Percentiles rank a stretch among this genome's conserved stretches.
Evolutionary conservation across 2,888 invertebrate species (phyloP).

Genomic region (Drosophila putrida): DNA sequence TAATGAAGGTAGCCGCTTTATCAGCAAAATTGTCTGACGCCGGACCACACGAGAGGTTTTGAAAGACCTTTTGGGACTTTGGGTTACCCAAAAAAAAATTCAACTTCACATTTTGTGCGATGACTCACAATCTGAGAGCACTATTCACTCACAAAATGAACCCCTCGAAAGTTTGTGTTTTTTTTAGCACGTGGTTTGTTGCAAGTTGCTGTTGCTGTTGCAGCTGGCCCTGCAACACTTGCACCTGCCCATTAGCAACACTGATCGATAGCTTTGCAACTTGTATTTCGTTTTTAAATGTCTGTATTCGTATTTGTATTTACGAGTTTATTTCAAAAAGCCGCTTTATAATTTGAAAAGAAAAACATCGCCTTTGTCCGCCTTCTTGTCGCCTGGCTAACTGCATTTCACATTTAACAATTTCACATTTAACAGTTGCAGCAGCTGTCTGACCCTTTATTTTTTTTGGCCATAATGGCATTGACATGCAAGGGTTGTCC

Average conservation of each 20-base stretch:
- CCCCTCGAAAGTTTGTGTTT: slow-evolving; percentile 21
- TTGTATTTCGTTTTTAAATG: neutral
- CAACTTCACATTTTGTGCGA: slow-evolving; percentile 26
- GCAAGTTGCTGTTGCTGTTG: slow-evolving; percentile 38
- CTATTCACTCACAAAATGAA: neutral
- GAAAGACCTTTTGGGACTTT: neutral
- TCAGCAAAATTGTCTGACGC: slow-evolving; percentile 41
- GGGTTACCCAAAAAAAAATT: slow-evolving; percentile 17
- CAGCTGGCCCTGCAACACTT: slow-evolving; percentile 36
- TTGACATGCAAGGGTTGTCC: slow-evolving; percentile 49
- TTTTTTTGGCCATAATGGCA: neutral
- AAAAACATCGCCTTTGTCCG: slow-evolving; percentile 38
- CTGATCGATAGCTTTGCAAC: slow-evolving; percentile 64
- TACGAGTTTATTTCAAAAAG: slow-evolving; percentile 45
- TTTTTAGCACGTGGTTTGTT: slow-evolving; percentile 56
- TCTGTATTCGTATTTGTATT: slow-evolving; percentile 18
- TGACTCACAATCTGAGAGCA: slow-evolving; percentile 50
- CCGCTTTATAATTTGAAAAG: slow-evolving; percentile 74
- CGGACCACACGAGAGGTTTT: slow-evolving; percentile 63
- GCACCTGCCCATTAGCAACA: slow-evolving; percentile 69
- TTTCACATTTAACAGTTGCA: slow-evolving; percentile 59
- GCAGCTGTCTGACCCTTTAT: slow-evolving; percentile 18
- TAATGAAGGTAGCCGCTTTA: slow-evolving; percentile 75
- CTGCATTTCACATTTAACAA: slow-evolving; percentile 68
- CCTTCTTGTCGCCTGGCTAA: slow-evolving; percentile 46